These are phyloP conservation scores for Leptodactylus fuscus DNA, from an alignment of 2,113 vertebrate genomes.

Conservation along the genomic window DNA sequence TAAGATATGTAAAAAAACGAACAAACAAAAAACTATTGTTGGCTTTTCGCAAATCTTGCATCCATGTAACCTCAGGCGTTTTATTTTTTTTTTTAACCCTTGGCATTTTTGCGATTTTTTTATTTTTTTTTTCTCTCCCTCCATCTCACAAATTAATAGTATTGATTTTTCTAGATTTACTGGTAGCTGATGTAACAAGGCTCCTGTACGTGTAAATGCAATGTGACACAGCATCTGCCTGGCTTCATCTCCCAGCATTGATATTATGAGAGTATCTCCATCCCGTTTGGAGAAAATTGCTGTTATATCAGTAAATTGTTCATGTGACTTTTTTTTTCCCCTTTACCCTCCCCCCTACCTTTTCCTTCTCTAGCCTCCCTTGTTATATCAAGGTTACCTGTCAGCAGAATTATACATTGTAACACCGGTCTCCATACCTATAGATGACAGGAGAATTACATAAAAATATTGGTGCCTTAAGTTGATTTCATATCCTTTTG, in stretches of 20 bases:
- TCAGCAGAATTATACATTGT: conserved; percentile 72
- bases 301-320: conserved; percentile 63
- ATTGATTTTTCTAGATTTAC: conserved; percentile 70
- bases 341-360: neutral
- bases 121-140: conserved; percentile 62
- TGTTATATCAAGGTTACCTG: conserved; percentile 76
- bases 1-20: neutral
- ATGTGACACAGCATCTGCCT: conserved; percentile 61
- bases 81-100: conserved; percentile 66
- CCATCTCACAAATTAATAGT: conserved; percentile 65
- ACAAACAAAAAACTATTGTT: neutral
- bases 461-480: conserved; percentile 67
- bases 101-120: too few species aligned
- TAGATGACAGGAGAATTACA: conserved; percentile 66
- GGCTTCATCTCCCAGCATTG: conserved; percentile 55
- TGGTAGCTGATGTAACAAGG: conserved; percentile 66
- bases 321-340: conserved; percentile 60
- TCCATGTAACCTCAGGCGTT: conserved; percentile 1
- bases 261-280: conserved; percentile 64
- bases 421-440: conserved; percentile 63
- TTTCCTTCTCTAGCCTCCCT: conserved; percentile 12
- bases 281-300: conserved; percentile 62
- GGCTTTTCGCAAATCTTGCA: neutral
- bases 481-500: conserved; percentile 67
- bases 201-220: conserved; percentile 64